Percentiles rank a stretch among this genome's conserved stretches.
These are phyloP conservation scores for Hecatera dysodea DNA, from an alignment of 2,888 invertebrate species.

Conservation along the genomic window DNA sequence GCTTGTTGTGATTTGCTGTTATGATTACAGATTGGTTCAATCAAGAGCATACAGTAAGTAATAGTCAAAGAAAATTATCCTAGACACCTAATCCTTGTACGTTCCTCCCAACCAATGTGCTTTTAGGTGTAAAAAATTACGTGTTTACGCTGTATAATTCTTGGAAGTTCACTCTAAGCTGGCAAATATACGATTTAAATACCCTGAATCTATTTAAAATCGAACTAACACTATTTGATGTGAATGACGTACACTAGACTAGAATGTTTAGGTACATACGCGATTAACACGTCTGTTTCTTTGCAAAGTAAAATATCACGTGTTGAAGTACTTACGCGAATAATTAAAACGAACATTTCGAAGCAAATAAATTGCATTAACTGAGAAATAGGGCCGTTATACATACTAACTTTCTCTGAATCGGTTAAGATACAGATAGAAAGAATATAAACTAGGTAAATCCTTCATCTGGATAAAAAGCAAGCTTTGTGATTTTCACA, in stretches of 20 bases:
- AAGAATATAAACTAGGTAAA: slow-evolving; percentile 1
- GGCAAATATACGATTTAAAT: slow-evolving; percentile 39
- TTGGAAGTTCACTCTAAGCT: slow-evolving; percentile 4
- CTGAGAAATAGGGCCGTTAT: slow-evolving; percentile 17
- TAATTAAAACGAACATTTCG: slow-evolving; percentile 44
- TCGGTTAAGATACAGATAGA: background rate
- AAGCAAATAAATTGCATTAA: slow-evolving; percentile 30
- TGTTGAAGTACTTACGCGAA: slow-evolving; percentile 20
- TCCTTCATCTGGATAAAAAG: background rate
- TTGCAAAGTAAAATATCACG: slow-evolving; percentile 31
- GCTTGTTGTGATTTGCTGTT: background rate
- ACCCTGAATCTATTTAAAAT: slow-evolving; percentile 47
- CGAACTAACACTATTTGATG: slow-evolving; percentile 27
- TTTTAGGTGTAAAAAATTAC: background rate
- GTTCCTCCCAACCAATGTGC: background rate
- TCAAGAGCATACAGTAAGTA: background rate
- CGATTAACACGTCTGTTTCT: slow-evolving; percentile 48
- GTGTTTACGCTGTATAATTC: background rate
- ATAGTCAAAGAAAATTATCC: background rate
- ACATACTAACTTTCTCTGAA: slow-evolving; percentile 32
- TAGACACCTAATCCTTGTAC: background rate
- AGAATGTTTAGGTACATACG: slow-evolving; percentile 51
- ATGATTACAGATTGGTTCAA: background rate
- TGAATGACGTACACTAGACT: slow-evolving; percentile 48
- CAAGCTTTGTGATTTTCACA: background rate